A percentile compares a stretch with the other conserved stretches of the same genome.
Conservation (phyloP, 1,140 invertebrate genomes). For the Dreissena rostriformis region DNA sequence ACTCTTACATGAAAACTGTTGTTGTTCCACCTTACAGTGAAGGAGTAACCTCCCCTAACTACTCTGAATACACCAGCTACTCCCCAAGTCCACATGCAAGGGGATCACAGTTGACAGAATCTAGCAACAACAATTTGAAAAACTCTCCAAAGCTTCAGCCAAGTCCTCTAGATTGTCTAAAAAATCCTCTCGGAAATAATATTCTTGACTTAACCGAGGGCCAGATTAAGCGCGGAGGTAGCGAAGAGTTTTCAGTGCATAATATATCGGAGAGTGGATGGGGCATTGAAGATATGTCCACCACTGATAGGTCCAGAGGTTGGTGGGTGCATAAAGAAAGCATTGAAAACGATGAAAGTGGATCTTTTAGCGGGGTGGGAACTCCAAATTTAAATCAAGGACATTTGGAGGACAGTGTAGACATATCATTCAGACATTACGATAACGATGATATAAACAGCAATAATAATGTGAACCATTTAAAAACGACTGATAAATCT, state of each 20-base stretch:
- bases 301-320: neutral
- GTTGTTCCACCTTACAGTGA: slow-evolving; percentile 19
- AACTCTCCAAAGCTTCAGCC: slow-evolving; percentile 4
- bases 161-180: slow-evolving; percentile 38
- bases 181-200: slow-evolving; percentile 48
- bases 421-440: slow-evolving; percentile 57
- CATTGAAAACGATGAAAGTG: slow-evolving; percentile 67
- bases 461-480: slow-evolving; percentile 40
- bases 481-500: neutral
- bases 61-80: neutral
- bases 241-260: slow-evolving; percentile 70
- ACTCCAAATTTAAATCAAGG: slow-evolving; percentile 34
- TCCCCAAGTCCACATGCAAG: slow-evolving; percentile 20
- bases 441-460: slow-evolving; percentile 42
- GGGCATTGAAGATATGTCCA: slow-evolving; percentile 59
- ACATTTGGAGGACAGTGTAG: slow-evolving; percentile 81
- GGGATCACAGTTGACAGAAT: neutral
- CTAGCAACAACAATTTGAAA: neutral
- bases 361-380: slow-evolving; percentile 66
- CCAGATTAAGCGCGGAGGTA: slow-evolving; percentile 54
- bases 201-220: slow-evolving; percentile 18
- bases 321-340: neutral
- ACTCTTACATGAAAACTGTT: no score
- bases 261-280: slow-evolving; percentile 20
- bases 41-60: slow-evolving; percentile 22